Conservation (phyloP, 1,140 invertebrate genomes). For the Aphaenogaster floridana region DNA sequence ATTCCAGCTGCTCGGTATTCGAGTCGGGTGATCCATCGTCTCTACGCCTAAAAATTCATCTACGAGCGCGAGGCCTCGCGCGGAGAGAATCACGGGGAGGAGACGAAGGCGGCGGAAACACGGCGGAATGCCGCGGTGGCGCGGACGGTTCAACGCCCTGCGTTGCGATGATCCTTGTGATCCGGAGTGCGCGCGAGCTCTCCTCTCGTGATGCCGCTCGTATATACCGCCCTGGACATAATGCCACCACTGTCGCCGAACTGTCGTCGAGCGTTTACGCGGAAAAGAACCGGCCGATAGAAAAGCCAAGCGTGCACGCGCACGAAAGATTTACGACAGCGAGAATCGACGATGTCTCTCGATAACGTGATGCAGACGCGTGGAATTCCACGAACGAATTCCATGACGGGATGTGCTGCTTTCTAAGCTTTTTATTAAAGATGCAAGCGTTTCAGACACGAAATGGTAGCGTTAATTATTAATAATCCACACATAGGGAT, state of each 20-base stretch:
- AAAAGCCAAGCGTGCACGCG: conserved; percentile 55
- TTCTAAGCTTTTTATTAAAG: background rate
- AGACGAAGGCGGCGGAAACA: conserved; percentile 59
- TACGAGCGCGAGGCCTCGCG: conserved; percentile 44
- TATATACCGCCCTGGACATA: conserved; percentile 59
- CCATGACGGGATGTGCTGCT: background rate
- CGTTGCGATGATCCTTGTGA: conserved; percentile 56
- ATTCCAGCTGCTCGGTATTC: conserved; percentile 73
- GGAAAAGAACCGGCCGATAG: conserved; percentile 43
- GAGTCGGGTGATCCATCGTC: conserved; percentile 70
- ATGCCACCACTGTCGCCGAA: conserved; percentile 75
- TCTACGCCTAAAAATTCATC: conserved; percentile 79
- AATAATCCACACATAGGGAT: background rate
- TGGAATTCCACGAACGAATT: conserved; percentile 8
- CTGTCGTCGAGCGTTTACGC: conserved; percentile 34
- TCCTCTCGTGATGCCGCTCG: conserved; percentile 10
- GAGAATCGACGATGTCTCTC: conserved; percentile 9
- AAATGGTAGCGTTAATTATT: background rate
- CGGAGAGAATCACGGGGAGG: background rate
- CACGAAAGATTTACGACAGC: conserved; percentile 56
- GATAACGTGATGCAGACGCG: background rate
- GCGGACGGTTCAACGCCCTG: conserved; percentile 78
- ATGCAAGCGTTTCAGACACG: background rate
- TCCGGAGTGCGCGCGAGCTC: conserved; percentile 55
- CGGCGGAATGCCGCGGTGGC: conserved; percentile 78